These are phyloP conservation scores for Agrilus biguttatus DNA, from an alignment of 2,888 invertebrate species.

Conservation along the genomic window DNA sequence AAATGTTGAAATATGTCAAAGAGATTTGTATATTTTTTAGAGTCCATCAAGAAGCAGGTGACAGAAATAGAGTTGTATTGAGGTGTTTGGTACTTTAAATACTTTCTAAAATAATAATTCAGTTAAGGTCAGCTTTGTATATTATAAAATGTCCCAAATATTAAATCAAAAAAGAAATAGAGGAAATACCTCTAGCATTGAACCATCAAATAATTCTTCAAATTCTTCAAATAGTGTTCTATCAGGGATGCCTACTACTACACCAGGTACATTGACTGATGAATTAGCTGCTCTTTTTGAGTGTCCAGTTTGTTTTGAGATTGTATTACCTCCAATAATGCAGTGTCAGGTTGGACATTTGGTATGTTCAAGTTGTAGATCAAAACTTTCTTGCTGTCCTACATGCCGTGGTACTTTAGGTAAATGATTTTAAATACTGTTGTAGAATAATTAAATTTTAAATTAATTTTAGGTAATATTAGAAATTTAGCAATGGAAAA, in stretches of 20 bases:
- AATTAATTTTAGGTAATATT: slow-evolving; percentile 58
- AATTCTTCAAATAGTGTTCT: slow-evolving; percentile 18
- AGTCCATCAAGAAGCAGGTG: too few relatives aligned
- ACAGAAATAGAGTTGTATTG: too few relatives aligned
- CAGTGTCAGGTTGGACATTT: slow-evolving; percentile 98
- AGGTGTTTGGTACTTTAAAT: neutral
- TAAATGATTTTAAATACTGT: slow-evolving; percentile 11
- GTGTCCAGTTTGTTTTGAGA: slow-evolving; percentile 98
- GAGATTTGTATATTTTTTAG: too few relatives aligned
- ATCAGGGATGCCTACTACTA: slow-evolving; percentile 34
- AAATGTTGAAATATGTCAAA: too few relatives aligned
- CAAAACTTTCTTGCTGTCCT: slow-evolving; percentile 93
- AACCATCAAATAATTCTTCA: slow-evolving; percentile 15
- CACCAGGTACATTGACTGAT: slow-evolving; percentile 58
- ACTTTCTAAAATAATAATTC: too few relatives aligned
- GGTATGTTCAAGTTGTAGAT: slow-evolving; percentile 93
- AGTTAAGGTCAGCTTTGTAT: too few relatives aligned
- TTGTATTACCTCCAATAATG: slow-evolving; percentile 95
- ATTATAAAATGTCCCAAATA: slow-evolving; percentile 18
- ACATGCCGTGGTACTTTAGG: slow-evolving; percentile 93
- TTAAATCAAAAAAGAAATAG: slow-evolving; percentile 23
- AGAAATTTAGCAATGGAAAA: slow-evolving; percentile 99
- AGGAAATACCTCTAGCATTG: slow-evolving; percentile 15
- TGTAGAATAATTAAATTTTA: neutral
- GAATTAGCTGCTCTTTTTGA: slow-evolving; percentile 86